A percentile compares a stretch with the other conserved stretches of the same genome.
Evolutionary conservation across 2,797 vertebrate genomes (phyloP).

Genomic region (Hydrophis major): DNA sequence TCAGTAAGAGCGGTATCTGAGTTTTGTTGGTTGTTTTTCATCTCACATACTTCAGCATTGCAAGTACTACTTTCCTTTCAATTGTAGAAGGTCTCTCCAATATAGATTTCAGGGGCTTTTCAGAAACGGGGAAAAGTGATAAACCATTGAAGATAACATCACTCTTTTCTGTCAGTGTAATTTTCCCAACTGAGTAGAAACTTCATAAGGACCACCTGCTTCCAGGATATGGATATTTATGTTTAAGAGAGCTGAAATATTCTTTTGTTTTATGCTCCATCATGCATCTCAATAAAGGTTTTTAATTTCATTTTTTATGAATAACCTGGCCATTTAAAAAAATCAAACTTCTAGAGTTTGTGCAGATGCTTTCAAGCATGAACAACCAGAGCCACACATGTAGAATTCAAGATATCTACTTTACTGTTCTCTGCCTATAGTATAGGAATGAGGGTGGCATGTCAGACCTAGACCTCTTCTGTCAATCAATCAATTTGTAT

Average conservation of each 20-base stretch:
- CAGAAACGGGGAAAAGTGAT: not conserved
- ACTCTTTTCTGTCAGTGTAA: not conserved
- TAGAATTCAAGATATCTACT: not conserved
- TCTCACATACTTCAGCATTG: not conserved
- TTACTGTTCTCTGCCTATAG: not conserved
- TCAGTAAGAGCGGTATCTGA: not conserved
- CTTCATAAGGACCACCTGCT: not conserved
- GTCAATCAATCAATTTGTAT: not conserved
- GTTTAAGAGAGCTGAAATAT: not conserved
- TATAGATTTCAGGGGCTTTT: not conserved
- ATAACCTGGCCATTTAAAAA: not conserved
- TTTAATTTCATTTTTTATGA: not conserved
- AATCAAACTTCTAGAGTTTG: not conserved
- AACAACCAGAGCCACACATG: not conserved
- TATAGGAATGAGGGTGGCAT: not conserved
- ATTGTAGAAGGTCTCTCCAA: not conserved
- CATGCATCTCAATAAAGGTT: not conserved
- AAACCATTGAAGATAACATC: not conserved
- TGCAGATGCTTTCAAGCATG: not conserved
- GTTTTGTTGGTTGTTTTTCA: not conserved
- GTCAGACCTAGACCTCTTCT: not conserved
- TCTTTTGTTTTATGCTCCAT: not conserved
- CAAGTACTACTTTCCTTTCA: not conserved
- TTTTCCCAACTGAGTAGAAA: not conserved
- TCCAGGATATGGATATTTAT: too few relatives aligned